Percentiles rank a stretch among this genome's conserved stretches.
Evolutionary conservation across 2,113 vertebrate genomes (phyloP).

Genomic region (Ursus arctos): DNA sequence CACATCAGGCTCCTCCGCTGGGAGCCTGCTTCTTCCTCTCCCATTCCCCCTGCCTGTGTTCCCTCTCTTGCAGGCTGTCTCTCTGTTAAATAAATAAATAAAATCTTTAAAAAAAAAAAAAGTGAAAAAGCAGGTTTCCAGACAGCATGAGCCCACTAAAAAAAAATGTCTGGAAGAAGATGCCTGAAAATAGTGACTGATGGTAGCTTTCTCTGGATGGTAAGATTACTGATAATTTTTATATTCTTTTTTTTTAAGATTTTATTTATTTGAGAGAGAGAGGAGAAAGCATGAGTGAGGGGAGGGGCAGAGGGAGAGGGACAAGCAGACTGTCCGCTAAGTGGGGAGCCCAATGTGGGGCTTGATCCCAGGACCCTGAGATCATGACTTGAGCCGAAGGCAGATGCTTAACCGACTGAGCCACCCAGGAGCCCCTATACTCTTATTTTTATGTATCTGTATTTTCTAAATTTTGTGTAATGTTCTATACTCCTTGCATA

Average conservation of each 20-base stretch:
- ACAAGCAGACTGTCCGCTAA: background rate
- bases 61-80: too few relatives aligned
- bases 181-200: background rate
- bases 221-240: conserved; percentile 15
- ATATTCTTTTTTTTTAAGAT: background rate
- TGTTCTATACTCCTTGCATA: background rate
- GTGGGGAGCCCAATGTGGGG: background rate
- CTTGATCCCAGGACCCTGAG: background rate
- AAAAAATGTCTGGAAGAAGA: background rate
- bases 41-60: too few relatives aligned
- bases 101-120: background rate
- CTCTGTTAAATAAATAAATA: too few relatives aligned
- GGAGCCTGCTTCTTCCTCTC: too few relatives aligned
- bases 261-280: too few relatives aligned
- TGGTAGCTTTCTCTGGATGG: background rate
- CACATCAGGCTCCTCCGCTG: too few relatives aligned
- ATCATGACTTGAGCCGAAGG: background rate
- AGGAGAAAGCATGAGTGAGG: too few relatives aligned
- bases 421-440: background rate
- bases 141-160: background rate
- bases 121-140: background rate
- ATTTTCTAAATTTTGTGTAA: conserved; percentile 48
- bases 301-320: background rate
- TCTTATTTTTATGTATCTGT: background rate
- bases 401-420: background rate